Evolutionary conservation across 2,888 invertebrate genomes (phyloP).

Genomic region (Diarsia mendica): DNA sequence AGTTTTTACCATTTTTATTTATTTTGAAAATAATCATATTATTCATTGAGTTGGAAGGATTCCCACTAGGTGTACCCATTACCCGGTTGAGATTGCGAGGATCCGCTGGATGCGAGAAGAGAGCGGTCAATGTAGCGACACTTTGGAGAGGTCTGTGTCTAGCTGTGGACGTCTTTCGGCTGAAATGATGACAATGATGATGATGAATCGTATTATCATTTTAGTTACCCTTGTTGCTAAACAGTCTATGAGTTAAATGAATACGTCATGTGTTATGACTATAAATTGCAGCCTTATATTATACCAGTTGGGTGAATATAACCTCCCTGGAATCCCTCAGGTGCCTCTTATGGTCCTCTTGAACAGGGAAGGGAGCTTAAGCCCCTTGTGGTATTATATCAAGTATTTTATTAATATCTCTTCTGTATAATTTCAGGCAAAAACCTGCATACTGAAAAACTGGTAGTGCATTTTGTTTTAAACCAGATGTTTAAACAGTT

Average conservation of each 20-base stretch:
- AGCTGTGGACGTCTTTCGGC: too few relatives aligned
- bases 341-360: slow-evolving; percentile 1
- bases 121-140: too few relatives aligned
- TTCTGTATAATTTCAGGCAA: not conserved
- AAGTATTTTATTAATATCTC: slow-evolving; percentile 1
- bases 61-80: too few relatives aligned
- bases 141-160: too few relatives aligned
- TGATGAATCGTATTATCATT: too few relatives aligned
- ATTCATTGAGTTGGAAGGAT: too few relatives aligned
- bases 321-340: not conserved
- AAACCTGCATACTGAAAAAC: not conserved
- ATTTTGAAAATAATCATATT: not conserved
- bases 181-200: too few relatives aligned
- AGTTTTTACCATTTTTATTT: not conserved
- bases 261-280: not conserved
- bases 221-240: not conserved
- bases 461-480: not conserved
- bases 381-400: not conserved
- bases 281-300: slow-evolving; percentile 7
- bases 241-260: not conserved
- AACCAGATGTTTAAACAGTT: not conserved
- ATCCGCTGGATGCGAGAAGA: too few relatives aligned
- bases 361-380: not conserved
- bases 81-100: too few relatives aligned
- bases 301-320: not conserved